Percentiles rank a stretch among this genome's conserved stretches.
Conservation (phyloP, 2,113 vertebrate genomes). For the Halichoeres trimaculatus region DNA sequence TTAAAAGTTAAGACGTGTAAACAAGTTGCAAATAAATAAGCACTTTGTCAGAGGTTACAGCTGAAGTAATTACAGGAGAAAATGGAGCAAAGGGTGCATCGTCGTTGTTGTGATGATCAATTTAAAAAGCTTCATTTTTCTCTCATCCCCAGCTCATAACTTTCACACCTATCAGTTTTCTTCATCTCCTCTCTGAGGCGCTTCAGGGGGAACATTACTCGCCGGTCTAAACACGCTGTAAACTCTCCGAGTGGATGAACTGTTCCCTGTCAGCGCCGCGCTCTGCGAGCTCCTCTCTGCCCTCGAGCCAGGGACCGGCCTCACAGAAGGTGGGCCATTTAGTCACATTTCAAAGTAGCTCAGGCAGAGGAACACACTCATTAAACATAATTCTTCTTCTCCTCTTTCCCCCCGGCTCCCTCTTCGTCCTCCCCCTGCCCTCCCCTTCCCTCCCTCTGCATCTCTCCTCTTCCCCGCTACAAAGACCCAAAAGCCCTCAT, state of each 20-base stretch:
- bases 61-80: slow-evolving; percentile 19
- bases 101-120: no score
- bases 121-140: slow-evolving; percentile 26
- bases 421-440: slow-evolving; percentile 11
- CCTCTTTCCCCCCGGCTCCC: slow-evolving; percentile 40
- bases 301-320: slow-evolving; percentile 47
- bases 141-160: slow-evolving; percentile 40
- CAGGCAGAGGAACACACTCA: slow-evolving; percentile 70
- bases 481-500: slow-evolving; percentile 59
- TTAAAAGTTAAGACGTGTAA: neutral
- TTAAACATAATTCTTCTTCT: slow-evolving; percentile 75
- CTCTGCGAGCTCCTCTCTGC: slow-evolving; percentile 35
- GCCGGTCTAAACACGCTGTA: slow-evolving; percentile 9
- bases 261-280: slow-evolving; percentile 23
- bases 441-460: slow-evolving; percentile 32
- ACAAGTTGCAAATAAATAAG: neutral
- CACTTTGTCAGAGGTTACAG: neutral
- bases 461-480: slow-evolving; percentile 57
- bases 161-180: slow-evolving; percentile 18
- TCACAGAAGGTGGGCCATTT: slow-evolving; percentile 74
- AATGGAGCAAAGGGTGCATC: no score
- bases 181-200: slow-evolving; percentile 1
- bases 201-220: slow-evolving; percentile 16
- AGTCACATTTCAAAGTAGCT: slow-evolving; percentile 82
- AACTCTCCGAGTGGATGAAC: neutral